Evolutionary conservation across 2,888 invertebrate genomes (phyloP).

Genomic region (Ophraella communa): DNA sequence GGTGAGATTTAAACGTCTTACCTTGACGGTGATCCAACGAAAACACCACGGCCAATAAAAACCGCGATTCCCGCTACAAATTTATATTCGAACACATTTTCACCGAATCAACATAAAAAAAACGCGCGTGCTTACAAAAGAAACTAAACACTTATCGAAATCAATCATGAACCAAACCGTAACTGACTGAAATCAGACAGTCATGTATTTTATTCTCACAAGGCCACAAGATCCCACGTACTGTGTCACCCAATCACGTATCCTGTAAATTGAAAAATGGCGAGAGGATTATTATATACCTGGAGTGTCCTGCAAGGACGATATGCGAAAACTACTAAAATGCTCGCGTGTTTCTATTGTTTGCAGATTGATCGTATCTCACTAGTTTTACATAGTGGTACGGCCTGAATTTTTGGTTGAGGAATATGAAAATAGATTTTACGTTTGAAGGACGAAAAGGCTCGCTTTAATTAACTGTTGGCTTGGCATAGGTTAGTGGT

Average conservation of each 20-base stretch:
- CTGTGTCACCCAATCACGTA: constrained; percentile 3
- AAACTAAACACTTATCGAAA: constrained; percentile 34
- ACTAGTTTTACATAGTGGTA: not conserved
- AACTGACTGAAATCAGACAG: constrained; percentile 53
- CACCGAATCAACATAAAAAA: constrained; percentile 17
- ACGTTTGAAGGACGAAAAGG: constrained; percentile 17
- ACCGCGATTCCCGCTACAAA: not conserved
- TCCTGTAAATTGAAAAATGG: constrained; percentile 14
- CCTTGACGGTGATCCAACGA: constrained; percentile 10
- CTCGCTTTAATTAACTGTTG: constrained; percentile 12
- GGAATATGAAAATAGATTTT: constrained; percentile 26
- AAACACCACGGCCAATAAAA: constrained; percentile 1
- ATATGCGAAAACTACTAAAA: not conserved
- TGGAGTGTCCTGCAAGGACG: constrained; percentile 19
- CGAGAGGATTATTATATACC: constrained; percentile 29
- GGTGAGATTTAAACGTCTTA: constrained; percentile 4
- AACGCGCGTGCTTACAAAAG: no score
- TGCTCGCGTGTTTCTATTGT: constrained; percentile 13
- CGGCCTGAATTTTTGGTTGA: not conserved
- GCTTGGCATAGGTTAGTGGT: not conserved
- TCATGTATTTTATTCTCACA: constrained; percentile 53
- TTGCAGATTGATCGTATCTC: constrained; percentile 4
- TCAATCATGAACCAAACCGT: constrained; percentile 49
- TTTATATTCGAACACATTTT: constrained; percentile 5
- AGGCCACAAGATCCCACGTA: constrained; percentile 52